Percentiles rank a stretch among this genome's conserved stretches.
phyloP scores from a whole-genome alignment of 2,113 vertebrate species.

The Bubalus kerabau region DNA sequence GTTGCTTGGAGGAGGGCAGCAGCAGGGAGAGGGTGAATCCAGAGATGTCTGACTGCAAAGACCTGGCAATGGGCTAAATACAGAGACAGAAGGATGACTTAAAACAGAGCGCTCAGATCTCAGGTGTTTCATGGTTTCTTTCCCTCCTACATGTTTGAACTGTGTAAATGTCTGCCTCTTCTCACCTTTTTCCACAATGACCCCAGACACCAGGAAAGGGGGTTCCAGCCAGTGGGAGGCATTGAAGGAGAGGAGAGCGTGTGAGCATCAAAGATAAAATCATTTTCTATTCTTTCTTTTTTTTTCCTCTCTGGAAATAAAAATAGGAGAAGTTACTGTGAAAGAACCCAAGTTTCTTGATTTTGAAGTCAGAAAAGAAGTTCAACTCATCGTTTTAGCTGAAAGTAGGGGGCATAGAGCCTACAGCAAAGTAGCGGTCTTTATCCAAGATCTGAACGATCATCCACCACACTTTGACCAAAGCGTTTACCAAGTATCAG shows the following conservation, averaged over 20 bases:
- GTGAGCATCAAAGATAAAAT: not conserved
- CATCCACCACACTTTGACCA: conserved; percentile 87
- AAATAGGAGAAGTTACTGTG: conserved; percentile 87
- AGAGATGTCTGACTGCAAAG: not conserved
- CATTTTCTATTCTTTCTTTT: not conserved
- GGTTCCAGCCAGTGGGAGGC: too few species aligned
- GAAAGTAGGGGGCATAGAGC: conserved; percentile 79
- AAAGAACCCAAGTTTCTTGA: conserved; percentile 86
- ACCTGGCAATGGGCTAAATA: accelerated
- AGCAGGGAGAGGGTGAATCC: not conserved
- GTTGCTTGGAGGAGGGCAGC: not conserved
- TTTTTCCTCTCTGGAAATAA: not conserved
- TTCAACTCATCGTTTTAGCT: conserved; percentile 86
- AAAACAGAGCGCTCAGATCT: not conserved
- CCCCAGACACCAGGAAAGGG: not conserved
- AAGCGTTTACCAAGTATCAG: conserved; percentile 81
- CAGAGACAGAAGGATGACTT: not conserved
- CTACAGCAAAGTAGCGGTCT: conserved; percentile 83
- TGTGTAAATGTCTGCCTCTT: not conserved
- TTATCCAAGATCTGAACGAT: conserved; percentile 89
- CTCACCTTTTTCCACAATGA: not conserved
- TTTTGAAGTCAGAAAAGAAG: conserved; percentile 82
- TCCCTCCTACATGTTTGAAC: not conserved
- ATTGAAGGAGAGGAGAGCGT: not conserved
- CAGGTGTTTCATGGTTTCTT: not conserved